These are phyloP conservation scores for Amniataba percoides DNA, from an alignment of 2,797 vertebrate species.

Conservation along the genomic window DNA sequence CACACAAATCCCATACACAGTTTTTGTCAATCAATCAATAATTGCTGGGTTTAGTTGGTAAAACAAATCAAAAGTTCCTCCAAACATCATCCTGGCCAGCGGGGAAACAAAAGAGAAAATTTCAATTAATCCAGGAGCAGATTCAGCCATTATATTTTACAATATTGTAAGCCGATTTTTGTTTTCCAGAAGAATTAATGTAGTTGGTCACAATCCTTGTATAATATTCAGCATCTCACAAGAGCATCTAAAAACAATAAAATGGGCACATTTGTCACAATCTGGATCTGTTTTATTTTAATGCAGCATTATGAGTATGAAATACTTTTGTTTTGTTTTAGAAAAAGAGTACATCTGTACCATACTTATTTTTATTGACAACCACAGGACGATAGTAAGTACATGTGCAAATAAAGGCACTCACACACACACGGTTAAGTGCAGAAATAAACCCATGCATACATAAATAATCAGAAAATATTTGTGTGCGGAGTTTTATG, in stretches of 20 bases:
- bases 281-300: constrained; percentile 10
- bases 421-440: not conserved
- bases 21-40: constrained; percentile 26
- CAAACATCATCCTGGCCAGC: constrained; percentile 5
- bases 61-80: constrained; percentile 26
- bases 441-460: not conserved
- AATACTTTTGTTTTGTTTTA: not conserved
- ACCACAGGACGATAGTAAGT: not conserved
- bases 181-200: constrained; percentile 4
- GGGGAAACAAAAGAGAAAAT: constrained; percentile 10
- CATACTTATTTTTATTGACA: constrained; percentile 7
- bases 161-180: constrained; percentile 16
- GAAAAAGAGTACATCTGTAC: not conserved
- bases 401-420: constrained; percentile 1
- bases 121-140: constrained; percentile 30
- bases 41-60: constrained; percentile 23
- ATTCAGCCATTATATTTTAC: constrained; percentile 26
- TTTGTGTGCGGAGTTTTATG: constrained; percentile 7
- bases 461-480: not conserved
- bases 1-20: constrained; percentile 10
- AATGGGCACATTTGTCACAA: constrained; percentile 26
- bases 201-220: constrained; percentile 14
- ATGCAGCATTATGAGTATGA: not conserved
- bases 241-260: constrained; percentile 17
- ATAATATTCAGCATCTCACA: not conserved